Evolutionary conservation across 2,888 invertebrate genomes (phyloP), one percentile per base, ranked within the genome.

Genomic region (Callinectes sapidus): DNA sequence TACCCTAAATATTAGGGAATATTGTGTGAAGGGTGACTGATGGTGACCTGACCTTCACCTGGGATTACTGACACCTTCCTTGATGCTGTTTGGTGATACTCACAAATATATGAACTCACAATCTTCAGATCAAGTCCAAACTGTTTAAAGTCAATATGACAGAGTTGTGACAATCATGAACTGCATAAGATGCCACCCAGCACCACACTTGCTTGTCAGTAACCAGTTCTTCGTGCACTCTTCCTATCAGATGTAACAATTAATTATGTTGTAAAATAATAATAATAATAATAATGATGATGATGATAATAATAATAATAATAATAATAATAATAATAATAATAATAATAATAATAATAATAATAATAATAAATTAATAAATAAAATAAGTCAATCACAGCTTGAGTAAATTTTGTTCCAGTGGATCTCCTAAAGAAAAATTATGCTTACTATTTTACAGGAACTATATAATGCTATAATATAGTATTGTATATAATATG

Each of bases 1-100:
- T 71, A 28, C 91, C 91, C 91, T 91, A 91, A 91, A 91, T 91
- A 91, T 91, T 91, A 91, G 91, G 91, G 91, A 91, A 71, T 87
- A 86, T 54, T 48, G 91, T 91, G 85, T 87, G 87, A 81, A 91
- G 91, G 39, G 39, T 87, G 87, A 71, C 54, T 71, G 91, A 48
- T 48, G 39, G 48, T n/a, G 71, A 87, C 87, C 87, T 87, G 66
- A 71, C 91, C 87, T 87, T 61, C 90, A 32, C 39, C 35, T 86
- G 13, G 54, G 71, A 91, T 91, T 87, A 42, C 91, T 86, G 85
- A 91, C 87, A 91, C 66, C 91, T 91, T 91, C 91, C 87, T 90
- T 77, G 90, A 77, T 77, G 39, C 89, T 89, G 71, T 55, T 55
- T 55, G 71, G 35, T 32, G 71, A 89, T 66, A n/a, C 32, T 71